Evolutionary conservation across 2,888 invertebrate species (phyloP), one percentile per base, ranked within the genome.

Genomic region (Linyphia triangularis): DNA sequence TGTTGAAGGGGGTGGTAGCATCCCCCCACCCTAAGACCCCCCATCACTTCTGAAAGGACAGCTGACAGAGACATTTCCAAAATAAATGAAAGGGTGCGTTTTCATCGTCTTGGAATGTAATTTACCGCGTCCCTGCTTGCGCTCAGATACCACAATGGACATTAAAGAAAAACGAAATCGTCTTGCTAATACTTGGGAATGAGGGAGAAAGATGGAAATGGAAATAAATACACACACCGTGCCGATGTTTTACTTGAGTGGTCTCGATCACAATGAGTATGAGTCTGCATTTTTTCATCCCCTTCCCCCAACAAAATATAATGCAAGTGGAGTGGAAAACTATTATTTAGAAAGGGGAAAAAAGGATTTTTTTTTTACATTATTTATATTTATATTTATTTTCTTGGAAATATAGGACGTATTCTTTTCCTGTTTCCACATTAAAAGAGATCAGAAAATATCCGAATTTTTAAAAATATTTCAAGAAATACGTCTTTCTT

Each of bases 11-110:
- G 40, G 72, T 43, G 28, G 70, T 28, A 24, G 16, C 40, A 37
- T 73, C 43, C 13, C n/a, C 19, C 37, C 57, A n/a, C n/a, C n/a
- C n/a, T n/a, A n/a, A 33, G 33, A 33, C 28, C 19, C 28, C 30
- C 82, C 82, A 24, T 51, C 73, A 83, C 51, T 65, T 84, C 69
- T 69, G 77, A 85, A 77, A 85, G 69, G 84, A 77, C 75, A 65
- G 75, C 75, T 85, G 84, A 85, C 75, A 77, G 75, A 85, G 84
- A 85, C 75, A 85, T 77, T 85, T 85, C 67, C 69, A 69, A 85
- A 77, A 85, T 85, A 77, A 85, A 77, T 85, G 84, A 85, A 77
- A 85, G 59, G 57, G 67, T 85, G 77, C 65, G 28, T 69, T 69
- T 59, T 77, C 61, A 59, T 65, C 83, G 73, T 51, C 51, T 19